phyloP scores from a whole-genome alignment of 1,140 invertebrate genomes.

The Medauroidea extradentata region DNA sequence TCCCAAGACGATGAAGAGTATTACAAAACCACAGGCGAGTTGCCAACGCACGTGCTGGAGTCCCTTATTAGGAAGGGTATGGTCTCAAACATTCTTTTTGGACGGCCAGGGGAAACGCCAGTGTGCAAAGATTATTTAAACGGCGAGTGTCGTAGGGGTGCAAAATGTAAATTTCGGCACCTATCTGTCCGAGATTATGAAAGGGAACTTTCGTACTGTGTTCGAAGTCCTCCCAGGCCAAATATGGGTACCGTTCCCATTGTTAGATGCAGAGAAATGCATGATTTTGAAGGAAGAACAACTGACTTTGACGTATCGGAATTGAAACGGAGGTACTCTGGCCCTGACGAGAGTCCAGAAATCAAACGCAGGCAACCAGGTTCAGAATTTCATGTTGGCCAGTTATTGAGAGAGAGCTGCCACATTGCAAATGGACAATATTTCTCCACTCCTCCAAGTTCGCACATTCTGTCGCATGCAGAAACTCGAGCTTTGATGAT shows the following conservation, averaged over 20 bases:
- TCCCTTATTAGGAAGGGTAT: conserved; percentile 28
- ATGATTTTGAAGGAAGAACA: background rate
- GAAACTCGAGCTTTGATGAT: conserved; percentile 1
- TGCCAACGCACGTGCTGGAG: conserved; percentile 55
- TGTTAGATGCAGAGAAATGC: background rate
- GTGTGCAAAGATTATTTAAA: conserved; percentile 75
- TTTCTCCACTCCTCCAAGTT: too few species aligned
- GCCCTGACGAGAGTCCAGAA: too few species aligned
- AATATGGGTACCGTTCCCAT: background rate
- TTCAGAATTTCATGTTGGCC: too few species aligned
- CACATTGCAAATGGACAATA: too few species aligned
- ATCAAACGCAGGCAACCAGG: too few species aligned
- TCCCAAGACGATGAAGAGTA: conserved; percentile 71
- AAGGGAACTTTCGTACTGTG: conserved; percentile 27
- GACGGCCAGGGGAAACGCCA: conserved; percentile 44
- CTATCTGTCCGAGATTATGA: conserved; percentile 47
- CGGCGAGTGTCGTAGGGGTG: conserved; percentile 60
- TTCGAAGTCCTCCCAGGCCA: background rate
- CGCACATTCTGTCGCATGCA: background rate
- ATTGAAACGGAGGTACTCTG: too few species aligned
- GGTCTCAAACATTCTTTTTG: conserved; percentile 9
- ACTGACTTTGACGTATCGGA: too few species aligned
- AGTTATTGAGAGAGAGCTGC: too few species aligned
- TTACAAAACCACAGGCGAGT: conserved; percentile 61
- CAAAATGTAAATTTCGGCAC: conserved; percentile 53